These are phyloP conservation scores for Phragmatobia fuliginosa DNA, from an alignment of 2,888 invertebrate genomes.

Conservation along the genomic window DNA sequence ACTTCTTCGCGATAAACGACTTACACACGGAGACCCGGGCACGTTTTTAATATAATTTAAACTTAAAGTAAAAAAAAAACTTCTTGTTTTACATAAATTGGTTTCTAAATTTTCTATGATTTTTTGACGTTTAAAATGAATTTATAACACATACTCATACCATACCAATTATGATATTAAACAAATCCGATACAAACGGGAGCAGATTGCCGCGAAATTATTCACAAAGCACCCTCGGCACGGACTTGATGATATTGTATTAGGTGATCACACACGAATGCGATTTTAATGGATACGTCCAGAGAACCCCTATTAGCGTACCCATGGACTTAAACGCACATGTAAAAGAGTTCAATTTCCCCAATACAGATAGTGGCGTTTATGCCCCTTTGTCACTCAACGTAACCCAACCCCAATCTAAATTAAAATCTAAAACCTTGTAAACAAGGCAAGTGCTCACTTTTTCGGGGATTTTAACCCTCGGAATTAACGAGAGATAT, in stretches of 20 bases:
- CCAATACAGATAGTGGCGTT: conserved; percentile 57
- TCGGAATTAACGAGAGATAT: conserved; percentile 84
- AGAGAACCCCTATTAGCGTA: conserved; percentile 58
- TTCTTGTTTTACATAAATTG: too few relatives aligned
- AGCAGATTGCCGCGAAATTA: conserved; percentile 86
- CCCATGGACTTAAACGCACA: conserved; percentile 54
- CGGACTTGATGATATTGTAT: conserved; percentile 87
- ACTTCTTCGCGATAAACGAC: too few relatives aligned
- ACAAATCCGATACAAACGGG: conserved; percentile 78
- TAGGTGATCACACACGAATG: conserved; percentile 87
- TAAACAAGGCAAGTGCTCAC: conserved; percentile 88
- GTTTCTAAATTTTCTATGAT: neutral
- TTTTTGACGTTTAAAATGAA: neutral
- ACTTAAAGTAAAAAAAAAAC: too few relatives aligned
- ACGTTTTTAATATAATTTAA: too few relatives aligned
- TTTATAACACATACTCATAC: conserved; percentile 23
- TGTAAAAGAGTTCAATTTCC: conserved; percentile 62
- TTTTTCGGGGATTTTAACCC: conserved; percentile 87
- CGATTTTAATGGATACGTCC: conserved; percentile 84
- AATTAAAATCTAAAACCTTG: conserved; percentile 88
- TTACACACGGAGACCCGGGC: too few relatives aligned
- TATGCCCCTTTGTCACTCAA: conserved; percentile 66
- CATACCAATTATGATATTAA: conserved; percentile 73
- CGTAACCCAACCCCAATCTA: conserved; percentile 82
- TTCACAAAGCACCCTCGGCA: conserved; percentile 82